Percentiles rank a stretch among this genome's conserved stretches.
These are phyloP conservation scores for Phymastichus coffea DNA, from an alignment of 1,140 invertebrate genomes.

Conservation along the genomic window DNA sequence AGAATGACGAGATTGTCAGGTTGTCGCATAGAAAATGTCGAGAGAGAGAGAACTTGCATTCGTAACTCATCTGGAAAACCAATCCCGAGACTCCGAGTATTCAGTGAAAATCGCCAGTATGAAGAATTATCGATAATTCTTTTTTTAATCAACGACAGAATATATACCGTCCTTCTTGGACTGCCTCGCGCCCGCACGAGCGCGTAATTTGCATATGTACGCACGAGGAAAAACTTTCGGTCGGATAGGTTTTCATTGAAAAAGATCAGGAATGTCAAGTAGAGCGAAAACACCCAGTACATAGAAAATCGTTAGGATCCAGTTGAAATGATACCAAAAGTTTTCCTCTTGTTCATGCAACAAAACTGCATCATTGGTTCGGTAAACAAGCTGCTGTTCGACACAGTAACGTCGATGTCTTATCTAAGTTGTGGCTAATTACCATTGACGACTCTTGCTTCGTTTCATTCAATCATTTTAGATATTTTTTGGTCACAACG, in stretches of 20 bases:
- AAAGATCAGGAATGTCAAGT: no score
- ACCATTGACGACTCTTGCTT: neutral
- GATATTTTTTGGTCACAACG: no score
- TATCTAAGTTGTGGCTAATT: no score
- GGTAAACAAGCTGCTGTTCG: neutral
- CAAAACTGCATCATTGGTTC: neutral
- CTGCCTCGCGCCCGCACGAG: neutral
- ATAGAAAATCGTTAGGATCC: no score
- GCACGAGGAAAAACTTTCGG: constrained; percentile 26
- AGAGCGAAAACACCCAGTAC: no score
- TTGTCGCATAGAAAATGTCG: constrained; percentile 6
- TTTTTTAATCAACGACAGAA: no score
- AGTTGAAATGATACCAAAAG: constrained; percentile 6
- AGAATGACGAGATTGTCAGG: no score
- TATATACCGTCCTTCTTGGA: no score
- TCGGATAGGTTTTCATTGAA: no score
- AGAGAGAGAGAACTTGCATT: neutral
- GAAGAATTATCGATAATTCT: no score
- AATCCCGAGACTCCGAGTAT: constrained; percentile 24
- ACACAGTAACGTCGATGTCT: neutral
- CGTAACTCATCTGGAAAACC: neutral
- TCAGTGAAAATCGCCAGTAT: neutral
- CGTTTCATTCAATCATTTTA: neutral
- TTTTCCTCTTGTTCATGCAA: constrained; percentile 9
- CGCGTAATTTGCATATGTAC: constrained; percentile 28